Percentiles rank a stretch among this genome's conserved stretches.
These are phyloP conservation scores for Athripsodes cinereus DNA, from an alignment of 2,888 invertebrate genomes.

Conservation along the genomic window DNA sequence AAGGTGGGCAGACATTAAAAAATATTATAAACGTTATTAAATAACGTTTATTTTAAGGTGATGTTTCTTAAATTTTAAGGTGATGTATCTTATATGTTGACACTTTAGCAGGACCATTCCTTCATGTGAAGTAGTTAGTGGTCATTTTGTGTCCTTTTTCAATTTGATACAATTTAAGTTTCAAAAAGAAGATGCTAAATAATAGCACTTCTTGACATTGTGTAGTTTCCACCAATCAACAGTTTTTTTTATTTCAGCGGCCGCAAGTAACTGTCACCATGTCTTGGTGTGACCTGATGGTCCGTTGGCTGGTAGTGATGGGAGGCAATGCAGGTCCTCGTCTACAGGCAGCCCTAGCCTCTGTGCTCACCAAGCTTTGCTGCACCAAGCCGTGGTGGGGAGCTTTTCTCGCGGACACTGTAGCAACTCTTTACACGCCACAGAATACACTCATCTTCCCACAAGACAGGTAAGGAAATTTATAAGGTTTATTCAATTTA, in stretches of 20 bases:
- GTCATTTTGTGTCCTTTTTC: too few species aligned
- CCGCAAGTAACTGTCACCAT: constrained; percentile 15
- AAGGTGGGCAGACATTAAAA: constrained; percentile 1
- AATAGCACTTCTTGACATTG: too few species aligned
- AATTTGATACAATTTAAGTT: too few species aligned
- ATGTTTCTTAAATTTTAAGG: too few species aligned
- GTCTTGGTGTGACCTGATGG: constrained; percentile 21
- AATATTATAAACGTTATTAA: too few species aligned
- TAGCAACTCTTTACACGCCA: constrained; percentile 72
- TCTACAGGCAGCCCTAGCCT: constrained; percentile 70
- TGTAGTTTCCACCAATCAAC: too few species aligned
- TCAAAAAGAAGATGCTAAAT: too few species aligned
- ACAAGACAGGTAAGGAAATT: constrained; percentile 64
- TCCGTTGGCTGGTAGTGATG: constrained; percentile 35
- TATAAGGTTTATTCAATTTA: not conserved
- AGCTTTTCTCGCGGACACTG: constrained; percentile 75
- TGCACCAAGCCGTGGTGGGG: constrained; percentile 85
- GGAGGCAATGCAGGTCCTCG: constrained; percentile 70
- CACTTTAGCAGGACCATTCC: too few species aligned
- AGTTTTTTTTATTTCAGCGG: constrained; percentile 20
- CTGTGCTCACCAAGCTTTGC: constrained; percentile 72
- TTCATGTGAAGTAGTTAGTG: too few species aligned
- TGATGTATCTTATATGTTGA: too few species aligned
- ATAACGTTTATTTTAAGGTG: too few species aligned
- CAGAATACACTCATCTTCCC: constrained; percentile 75